Conservation (phyloP, 2,888 invertebrate genomes). For the Parascotia fuliginaria region DNA sequence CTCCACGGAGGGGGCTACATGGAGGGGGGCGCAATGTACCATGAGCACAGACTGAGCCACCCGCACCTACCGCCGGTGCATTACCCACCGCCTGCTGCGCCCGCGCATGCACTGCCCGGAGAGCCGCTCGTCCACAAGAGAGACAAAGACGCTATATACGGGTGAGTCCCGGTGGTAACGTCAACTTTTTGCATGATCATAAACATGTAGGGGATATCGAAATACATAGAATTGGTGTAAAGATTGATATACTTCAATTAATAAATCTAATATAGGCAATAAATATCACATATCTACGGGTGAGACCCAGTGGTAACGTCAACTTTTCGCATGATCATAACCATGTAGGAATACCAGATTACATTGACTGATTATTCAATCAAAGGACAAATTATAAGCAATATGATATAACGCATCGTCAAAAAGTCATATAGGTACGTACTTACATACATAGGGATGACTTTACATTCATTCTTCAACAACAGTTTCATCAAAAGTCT, state of each 20-base stretch:
- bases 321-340: constrained; percentile 5
- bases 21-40: constrained; percentile 91
- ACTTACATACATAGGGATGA: too few relatives aligned
- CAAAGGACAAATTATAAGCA: too few relatives aligned
- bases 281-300: constrained; percentile 99
- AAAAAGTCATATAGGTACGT: too few relatives aligned
- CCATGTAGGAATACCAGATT: neutral
- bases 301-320: constrained; percentile 87
- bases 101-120: constrained; percentile 94
- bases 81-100: constrained; percentile 94
- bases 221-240: too few relatives aligned
- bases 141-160: constrained; percentile 99
- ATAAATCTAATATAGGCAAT: too few relatives aligned
- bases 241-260: too few relatives aligned
- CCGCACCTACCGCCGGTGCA: constrained; percentile 89
- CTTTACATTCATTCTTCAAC: too few relatives aligned
- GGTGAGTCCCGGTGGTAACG: constrained; percentile 90
- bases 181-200: constrained; percentile 7
- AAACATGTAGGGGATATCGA: neutral
- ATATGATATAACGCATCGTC: too few relatives aligned
- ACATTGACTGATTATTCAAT: too few relatives aligned
- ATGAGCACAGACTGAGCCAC: constrained; percentile 93
- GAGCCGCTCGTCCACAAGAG: constrained; percentile 97
- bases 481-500: too few relatives aligned
- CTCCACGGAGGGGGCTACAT: constrained; percentile 94